Conservation (phyloP, 2,113 vertebrate species). For the Myanophis thanlyinensis region DNA sequence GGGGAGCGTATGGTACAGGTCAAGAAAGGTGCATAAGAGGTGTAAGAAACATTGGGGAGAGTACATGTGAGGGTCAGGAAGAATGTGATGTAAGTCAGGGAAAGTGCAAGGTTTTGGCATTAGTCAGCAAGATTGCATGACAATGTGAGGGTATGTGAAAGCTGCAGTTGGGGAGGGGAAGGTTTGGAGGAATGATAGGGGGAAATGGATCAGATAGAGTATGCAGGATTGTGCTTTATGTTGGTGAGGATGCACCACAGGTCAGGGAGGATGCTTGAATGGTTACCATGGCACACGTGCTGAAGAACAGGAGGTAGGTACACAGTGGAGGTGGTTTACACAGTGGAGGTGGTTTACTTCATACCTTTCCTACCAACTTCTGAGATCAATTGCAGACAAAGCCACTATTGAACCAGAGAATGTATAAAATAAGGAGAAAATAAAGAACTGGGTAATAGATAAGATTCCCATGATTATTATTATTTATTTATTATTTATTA, state of each 20-base stretch:
- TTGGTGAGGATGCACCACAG: background rate
- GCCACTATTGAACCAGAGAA: background rate
- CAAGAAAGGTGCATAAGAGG: background rate
- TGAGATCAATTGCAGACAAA: background rate
- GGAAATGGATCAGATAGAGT: background rate
- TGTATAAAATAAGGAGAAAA: background rate
- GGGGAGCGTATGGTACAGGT: background rate
- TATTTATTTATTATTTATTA: too few relatives aligned
- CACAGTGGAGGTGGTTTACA: background rate
- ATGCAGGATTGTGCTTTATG: background rate
- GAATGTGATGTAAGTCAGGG: background rate
- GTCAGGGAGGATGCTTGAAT: background rate
- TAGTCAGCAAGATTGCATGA: background rate
- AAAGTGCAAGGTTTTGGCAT: background rate
- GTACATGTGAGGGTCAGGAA: background rate
- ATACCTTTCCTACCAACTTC: background rate
- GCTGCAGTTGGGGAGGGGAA: background rate
- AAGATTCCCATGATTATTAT: too few relatives aligned
- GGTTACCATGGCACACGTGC: background rate
- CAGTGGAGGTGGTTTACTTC: background rate
- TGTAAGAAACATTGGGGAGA: background rate
- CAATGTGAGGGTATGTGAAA: background rate
- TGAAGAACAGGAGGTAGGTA: background rate
- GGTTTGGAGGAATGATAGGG: background rate
- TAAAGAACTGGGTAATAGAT: accelerated